phyloP scores from a whole-genome alignment of 2,113 vertebrate species.

The Egretta garzetta region DNA sequence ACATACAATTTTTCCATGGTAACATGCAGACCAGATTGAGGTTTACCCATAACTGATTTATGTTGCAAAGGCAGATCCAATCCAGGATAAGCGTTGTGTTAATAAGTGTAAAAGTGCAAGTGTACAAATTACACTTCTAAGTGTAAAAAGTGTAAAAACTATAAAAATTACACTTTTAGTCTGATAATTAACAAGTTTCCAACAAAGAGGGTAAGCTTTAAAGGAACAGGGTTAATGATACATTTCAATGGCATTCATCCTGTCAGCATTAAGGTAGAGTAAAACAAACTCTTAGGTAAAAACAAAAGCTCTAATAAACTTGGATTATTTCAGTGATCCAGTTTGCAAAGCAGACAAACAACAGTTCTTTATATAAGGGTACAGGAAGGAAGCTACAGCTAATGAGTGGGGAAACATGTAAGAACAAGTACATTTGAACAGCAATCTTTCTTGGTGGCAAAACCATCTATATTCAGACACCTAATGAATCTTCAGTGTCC shows the following conservation, averaged over 20 bases:
- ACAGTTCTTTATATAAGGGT: neutral
- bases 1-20: neutral
- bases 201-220: neutral
- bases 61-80: neutral
- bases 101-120: neutral
- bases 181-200: neutral
- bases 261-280: neutral
- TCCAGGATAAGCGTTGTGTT: neutral
- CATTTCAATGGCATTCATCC: neutral
- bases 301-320: neutral
- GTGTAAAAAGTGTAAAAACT: neutral
- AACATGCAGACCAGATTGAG: neutral
- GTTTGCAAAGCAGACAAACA: neutral
- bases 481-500: neutral
- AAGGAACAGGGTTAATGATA: neutral
- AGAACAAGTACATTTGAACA: neutral
- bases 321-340: neutral
- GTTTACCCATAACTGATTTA: neutral
- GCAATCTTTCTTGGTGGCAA: neutral
- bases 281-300: neutral
- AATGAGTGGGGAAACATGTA: neutral
- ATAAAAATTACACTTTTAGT: neutral
- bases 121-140: neutral
- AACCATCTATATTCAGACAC: neutral
- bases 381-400: neutral